Conservation (phyloP, 2,888 invertebrate species). For the Keiferia lycopersicella region DNA sequence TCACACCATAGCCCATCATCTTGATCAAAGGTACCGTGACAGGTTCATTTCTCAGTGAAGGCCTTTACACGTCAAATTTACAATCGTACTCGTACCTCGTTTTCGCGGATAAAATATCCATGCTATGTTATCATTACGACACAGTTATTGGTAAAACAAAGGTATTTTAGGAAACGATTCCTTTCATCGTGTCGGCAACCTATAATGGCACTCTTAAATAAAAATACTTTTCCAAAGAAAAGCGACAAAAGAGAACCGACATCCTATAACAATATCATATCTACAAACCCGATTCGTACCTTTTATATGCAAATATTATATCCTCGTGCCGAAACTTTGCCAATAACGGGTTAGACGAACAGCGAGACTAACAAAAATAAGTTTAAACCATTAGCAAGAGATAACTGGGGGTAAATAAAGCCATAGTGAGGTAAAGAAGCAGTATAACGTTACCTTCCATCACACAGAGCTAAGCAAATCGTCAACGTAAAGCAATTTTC, state of each 20-base stretch:
- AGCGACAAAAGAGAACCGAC: constrained; percentile 9
- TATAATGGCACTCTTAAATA: constrained; percentile 8
- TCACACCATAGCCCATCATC: constrained; percentile 84
- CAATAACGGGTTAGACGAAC: constrained; percentile 17
- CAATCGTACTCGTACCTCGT: not conserved
- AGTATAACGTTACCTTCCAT: no score
- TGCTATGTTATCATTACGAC: not conserved
- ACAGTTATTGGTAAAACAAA: constrained; percentile 1
- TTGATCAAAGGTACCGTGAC: constrained; percentile 81
- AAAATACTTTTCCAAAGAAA: not conserved
- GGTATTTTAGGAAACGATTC: not conserved
- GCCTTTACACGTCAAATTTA: not conserved
- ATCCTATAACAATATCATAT: constrained; percentile 14
- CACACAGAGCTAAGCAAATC: no score
- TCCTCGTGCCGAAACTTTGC: constrained; percentile 6
- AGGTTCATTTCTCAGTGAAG: no score
- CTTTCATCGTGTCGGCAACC: not conserved
- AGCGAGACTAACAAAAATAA: constrained; percentile 21
- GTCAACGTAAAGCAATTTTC: no score
- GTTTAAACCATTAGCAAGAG: not conserved
- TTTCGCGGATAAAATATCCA: not conserved
- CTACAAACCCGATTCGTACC: constrained; percentile 10
- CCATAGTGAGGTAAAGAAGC: no score
- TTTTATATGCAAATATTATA: constrained; percentile 19
- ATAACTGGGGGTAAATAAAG: constrained; percentile 16